Evolutionary conservation across 2,888 invertebrate genomes (phyloP).

Genomic region (Bombylius major): DNA sequence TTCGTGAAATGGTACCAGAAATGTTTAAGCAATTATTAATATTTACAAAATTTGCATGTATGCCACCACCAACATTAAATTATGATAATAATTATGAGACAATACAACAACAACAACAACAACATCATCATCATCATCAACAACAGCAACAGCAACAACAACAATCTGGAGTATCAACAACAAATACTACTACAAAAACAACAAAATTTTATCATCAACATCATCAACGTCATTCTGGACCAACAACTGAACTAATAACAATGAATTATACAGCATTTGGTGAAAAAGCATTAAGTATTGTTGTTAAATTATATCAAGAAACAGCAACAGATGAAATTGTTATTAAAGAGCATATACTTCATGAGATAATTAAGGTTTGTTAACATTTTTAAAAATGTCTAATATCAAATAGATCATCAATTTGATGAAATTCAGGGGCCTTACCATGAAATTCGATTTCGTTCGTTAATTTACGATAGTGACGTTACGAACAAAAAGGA

Average conservation of each 20-base stretch:
- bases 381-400: neutral
- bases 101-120: slow-evolving; percentile 1
- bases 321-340: slow-evolving; percentile 59
- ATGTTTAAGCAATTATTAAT: slow-evolving; percentile 53
- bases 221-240: slow-evolving; percentile 17
- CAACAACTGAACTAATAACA: slow-evolving; percentile 57
- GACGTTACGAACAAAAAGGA: no score
- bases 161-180: slow-evolving; percentile 21
- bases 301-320: slow-evolving; percentile 60
- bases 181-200: neutral
- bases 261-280: slow-evolving; percentile 80
- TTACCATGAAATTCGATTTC: no score
- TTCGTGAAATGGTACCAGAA: slow-evolving; percentile 51
- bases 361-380: slow-evolving; percentile 45
- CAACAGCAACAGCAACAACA: slow-evolving; percentile 16
- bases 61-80: slow-evolving; percentile 38
- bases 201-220: slow-evolving; percentile 12
- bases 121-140: slow-evolving; percentile 11
- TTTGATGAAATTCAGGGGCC: no score
- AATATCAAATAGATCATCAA: neutral
- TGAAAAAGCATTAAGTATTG: slow-evolving; percentile 62
- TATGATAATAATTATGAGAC: slow-evolving; percentile 11
- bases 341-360: slow-evolving; percentile 56
- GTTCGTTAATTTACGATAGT: no score
- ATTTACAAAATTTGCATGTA: slow-evolving; percentile 58